A percentile compares a stretch with the other conserved stretches of the same genome.
phyloP scores from a whole-genome alignment of 2,888 invertebrate genomes.

The Drosophila nr. perissopoda region DNA sequence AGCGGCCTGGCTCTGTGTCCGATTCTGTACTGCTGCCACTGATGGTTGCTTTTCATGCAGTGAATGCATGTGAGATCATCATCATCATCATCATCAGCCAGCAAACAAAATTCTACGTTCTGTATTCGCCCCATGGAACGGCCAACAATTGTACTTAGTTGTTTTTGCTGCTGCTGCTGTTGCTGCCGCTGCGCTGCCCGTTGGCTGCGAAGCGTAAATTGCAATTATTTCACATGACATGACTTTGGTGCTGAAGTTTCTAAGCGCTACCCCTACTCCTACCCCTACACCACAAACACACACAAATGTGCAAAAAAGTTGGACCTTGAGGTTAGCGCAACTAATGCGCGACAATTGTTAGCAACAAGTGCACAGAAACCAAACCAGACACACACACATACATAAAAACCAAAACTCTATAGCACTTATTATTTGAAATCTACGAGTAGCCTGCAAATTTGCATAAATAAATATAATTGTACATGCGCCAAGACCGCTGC shows the following conservation, averaged over 20 bases:
- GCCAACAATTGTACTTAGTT: slow-evolving; percentile 37
- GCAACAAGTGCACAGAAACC: slow-evolving; percentile 38
- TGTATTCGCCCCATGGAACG: slow-evolving; percentile 70
- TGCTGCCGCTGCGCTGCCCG: slow-evolving; percentile 39
- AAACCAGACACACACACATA: slow-evolving; percentile 8
- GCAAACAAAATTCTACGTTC: slow-evolving; percentile 65
- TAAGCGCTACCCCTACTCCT: slow-evolving; percentile 1
- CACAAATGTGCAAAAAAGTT: slow-evolving; percentile 43
- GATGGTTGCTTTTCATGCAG: slow-evolving; percentile 68
- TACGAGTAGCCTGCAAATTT: slow-evolving; percentile 57
- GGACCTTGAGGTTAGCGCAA: slow-evolving; percentile 57
- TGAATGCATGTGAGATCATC: slow-evolving; percentile 78
- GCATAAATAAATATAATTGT: slow-evolving; percentile 72
- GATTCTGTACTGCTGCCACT: slow-evolving; percentile 47
- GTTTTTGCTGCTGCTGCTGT: slow-evolving; percentile 19
- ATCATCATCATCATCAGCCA: slow-evolving; percentile 5
- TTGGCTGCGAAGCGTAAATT: slow-evolving; percentile 71
- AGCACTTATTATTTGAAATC: slow-evolving; percentile 39
- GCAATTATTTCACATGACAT: slow-evolving; percentile 80
- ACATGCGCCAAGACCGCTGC: slow-evolving; percentile 19
- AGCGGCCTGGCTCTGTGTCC: slow-evolving; percentile 51
- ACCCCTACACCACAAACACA: background rate
- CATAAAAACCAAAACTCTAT: slow-evolving; percentile 13
- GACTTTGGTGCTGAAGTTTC: slow-evolving; percentile 54
- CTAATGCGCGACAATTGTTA: slow-evolving; percentile 63